Evolutionary conservation across 2,888 invertebrate genomes (phyloP).

Genomic region (Eurytoma californica): DNA sequence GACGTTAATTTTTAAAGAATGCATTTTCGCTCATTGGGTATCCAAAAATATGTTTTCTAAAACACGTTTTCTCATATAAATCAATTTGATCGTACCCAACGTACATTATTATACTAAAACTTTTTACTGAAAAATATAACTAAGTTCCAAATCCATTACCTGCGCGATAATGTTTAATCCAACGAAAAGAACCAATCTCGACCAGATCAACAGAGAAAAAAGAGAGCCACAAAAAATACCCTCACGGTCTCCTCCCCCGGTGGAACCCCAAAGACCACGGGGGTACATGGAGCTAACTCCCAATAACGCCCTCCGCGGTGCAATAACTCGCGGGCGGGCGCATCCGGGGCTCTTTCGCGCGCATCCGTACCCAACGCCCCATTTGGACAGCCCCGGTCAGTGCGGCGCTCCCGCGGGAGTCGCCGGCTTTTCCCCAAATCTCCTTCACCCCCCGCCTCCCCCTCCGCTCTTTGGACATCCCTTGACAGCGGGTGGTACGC

Average conservation of each 20-base stretch:
- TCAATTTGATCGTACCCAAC: too few species aligned
- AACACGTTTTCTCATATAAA: too few species aligned
- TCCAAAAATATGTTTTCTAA: too few species aligned
- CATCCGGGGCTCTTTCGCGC: neutral
- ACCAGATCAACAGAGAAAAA: neutral
- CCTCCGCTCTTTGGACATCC: conserved; percentile 56
- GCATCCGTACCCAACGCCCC: neutral
- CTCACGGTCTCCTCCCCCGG: neutral
- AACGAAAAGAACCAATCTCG: too few species aligned
- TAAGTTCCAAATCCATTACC: neutral
- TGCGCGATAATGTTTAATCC: neutral
- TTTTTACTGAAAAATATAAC: neutral
- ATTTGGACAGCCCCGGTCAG: conserved; percentile 29
- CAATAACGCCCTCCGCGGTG: conserved; percentile 22
- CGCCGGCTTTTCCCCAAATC: conserved; percentile 60
- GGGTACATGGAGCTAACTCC: conserved; percentile 40
- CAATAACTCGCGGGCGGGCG: conserved; percentile 2
- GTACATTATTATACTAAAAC: too few species aligned
- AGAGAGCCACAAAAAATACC: neutral
- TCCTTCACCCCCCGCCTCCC: conserved; percentile 55
- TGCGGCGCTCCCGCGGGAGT: conserved; percentile 59
- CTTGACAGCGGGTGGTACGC: conserved; percentile 58
- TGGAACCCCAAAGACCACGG: conserved; percentile 11
- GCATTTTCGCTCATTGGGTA: too few species aligned
- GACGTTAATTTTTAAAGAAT: too few species aligned